Evolutionary conservation across 2,888 invertebrate species (phyloP), one percentile per base, ranked within the genome.

Genomic region (Machimus rusticus): DNA sequence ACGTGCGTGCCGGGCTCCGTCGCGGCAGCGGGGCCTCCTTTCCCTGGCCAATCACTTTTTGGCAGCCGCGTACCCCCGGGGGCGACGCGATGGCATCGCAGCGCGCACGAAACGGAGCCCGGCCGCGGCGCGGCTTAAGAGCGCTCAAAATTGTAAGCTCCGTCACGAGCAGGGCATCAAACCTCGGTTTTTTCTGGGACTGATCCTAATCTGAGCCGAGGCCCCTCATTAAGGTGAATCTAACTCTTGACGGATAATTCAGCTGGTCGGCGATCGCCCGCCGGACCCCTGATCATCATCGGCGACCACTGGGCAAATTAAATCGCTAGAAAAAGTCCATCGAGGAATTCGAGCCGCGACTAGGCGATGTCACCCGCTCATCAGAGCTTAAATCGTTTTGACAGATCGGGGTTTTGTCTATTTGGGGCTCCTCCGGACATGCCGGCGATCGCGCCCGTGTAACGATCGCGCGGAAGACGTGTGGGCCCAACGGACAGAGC

Each of bases 351-450:
- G 43, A 34, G n/a, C 81, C 51, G 31, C 28, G 51, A 34, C 81
- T 81, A 51, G 37, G n/a, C 31, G 81, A 81, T 81, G 81, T 81
- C 81, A 81, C 81, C 55, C 81, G 81, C 81, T 81, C 34, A 19
- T 81, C 81, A 66, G 16, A 31, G 55, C 43, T 81, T 81, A 81
- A 81, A 81, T 81, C 81, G 81, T 55, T 81, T 81, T 81, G 81
- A 81, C 81, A 81, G 81, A 81, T 81, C 34, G 81, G 55, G 55
- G 55, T 81, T 81, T 81, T 81, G 81, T 81, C 51, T 76, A 39
- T 76, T 34, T n/a, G 37, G 37, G 76, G 37, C 2, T 76, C 14
- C 37, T 31, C 76, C 76, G 39, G 76, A 34, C 39, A 39, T 76
- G 34, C 23, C 57, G 43, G 43, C 43, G 43, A 66, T 66, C 66